Evolutionary conservation across 2,113 vertebrate genomes (phyloP).

Genomic region (Prietella phreatophila): DNA sequence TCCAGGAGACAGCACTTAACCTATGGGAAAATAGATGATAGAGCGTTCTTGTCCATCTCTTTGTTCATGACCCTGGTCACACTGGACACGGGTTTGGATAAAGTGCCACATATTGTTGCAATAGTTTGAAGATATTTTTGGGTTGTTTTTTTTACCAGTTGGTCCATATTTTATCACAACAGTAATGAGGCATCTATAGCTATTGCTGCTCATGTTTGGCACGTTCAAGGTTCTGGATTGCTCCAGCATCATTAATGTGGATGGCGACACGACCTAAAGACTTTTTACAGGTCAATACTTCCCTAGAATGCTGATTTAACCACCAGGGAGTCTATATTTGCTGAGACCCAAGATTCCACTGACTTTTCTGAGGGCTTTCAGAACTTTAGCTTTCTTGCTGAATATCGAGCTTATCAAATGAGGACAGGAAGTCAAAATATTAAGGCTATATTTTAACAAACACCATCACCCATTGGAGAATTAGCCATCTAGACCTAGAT

Average conservation of each 20-base stretch:
- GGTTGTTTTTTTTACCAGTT: background rate
- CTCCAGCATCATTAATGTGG: slow-evolving; percentile 40
- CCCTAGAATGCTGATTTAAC: slow-evolving; percentile 34
- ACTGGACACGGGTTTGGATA: background rate
- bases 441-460: background rate
- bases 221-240: background rate
- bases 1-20: slow-evolving; percentile 61
- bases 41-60: slow-evolving; percentile 59
- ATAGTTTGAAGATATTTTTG: background rate
- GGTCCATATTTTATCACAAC: background rate
- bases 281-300: slow-evolving; percentile 21
- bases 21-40: slow-evolving; percentile 65
- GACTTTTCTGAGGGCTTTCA: background rate
- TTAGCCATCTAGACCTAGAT: background rate
- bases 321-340: slow-evolving; percentile 11
- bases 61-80: slow-evolving; percentile 45
- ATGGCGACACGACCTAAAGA: slow-evolving; percentile 29
- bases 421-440: background rate
- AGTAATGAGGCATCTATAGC: background rate
- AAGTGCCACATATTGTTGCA: slow-evolving; percentile 20
- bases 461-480: background rate
- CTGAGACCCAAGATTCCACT: background rate
- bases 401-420: background rate
- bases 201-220: background rate
- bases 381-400: background rate